These are phyloP conservation scores for Saccostrea cuccullata DNA, from an alignment of 1,140 invertebrate species.

Conservation along the genomic window DNA sequence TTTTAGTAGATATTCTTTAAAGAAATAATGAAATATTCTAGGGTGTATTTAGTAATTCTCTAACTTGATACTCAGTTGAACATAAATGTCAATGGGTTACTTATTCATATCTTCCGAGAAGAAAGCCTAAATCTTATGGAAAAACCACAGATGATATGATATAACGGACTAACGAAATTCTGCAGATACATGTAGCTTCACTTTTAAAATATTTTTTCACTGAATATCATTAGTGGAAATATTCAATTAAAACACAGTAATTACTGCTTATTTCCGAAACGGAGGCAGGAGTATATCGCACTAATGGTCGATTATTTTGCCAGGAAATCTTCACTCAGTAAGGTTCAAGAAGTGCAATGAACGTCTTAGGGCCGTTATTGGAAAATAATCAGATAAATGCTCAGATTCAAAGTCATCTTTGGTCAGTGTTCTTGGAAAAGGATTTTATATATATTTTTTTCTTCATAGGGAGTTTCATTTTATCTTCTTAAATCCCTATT, in stretches of 20 bases:
- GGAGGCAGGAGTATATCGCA: neutral
- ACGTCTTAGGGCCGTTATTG: conserved; percentile 20
- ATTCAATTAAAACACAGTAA: neutral
- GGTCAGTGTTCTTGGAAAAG: neutral
- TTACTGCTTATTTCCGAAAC: neutral
- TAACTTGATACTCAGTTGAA: too few relatives aligned
- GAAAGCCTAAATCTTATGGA: too few relatives aligned
- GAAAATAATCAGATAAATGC: conserved; percentile 33
- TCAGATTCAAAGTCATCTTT: neutral
- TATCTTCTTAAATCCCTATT: neutral
- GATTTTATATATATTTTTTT: neutral
- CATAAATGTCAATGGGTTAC: too few relatives aligned
- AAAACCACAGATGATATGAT: too few relatives aligned
- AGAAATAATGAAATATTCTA: too few relatives aligned
- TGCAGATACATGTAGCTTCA: too few relatives aligned
- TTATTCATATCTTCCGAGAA: too few relatives aligned
- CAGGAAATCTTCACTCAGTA: neutral
- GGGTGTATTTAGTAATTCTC: too few relatives aligned
- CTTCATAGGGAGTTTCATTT: neutral
- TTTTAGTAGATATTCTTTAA: too few relatives aligned
- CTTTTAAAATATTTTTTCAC: too few relatives aligned
- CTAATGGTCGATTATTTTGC: neutral
- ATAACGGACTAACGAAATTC: too few relatives aligned
- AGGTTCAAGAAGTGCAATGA: conserved; percentile 9
- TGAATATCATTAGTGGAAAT: neutral